These are phyloP conservation scores for Piezodorus guildinii DNA, from an alignment of 1,140 invertebrate species.

Conservation along the genomic window DNA sequence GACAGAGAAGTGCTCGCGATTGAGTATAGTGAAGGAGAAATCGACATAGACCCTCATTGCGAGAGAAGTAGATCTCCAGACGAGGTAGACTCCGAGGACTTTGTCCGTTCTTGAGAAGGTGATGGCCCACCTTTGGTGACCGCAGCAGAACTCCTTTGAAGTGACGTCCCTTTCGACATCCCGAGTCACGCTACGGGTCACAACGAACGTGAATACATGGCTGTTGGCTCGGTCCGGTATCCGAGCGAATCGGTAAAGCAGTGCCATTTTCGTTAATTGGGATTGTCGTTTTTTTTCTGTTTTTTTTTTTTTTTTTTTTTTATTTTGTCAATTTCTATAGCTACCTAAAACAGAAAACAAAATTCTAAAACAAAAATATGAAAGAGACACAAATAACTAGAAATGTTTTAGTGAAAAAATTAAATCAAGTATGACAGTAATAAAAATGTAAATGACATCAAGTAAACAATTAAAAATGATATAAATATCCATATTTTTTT, in stretches of 20 bases:
- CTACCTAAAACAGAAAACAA: background rate
- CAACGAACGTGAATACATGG: slow-evolving; percentile 74
- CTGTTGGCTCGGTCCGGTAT: slow-evolving; percentile 72
- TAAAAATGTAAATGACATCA: too few species aligned
- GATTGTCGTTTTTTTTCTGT: background rate
- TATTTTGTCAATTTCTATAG: too few species aligned
- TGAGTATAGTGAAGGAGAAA: slow-evolving; percentile 72
- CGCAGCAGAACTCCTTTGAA: slow-evolving; percentile 73
- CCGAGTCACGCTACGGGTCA: slow-evolving; percentile 63
- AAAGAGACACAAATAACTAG: too few species aligned
- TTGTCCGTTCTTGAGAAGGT: slow-evolving; percentile 69
- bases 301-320: too few species aligned
- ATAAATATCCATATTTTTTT: too few species aligned
- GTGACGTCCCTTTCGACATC: slow-evolving; percentile 71
- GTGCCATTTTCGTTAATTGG: slow-evolving; percentile 49
- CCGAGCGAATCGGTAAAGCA: slow-evolving; percentile 72
- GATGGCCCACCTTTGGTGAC: slow-evolving; percentile 78
- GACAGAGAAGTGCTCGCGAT: slow-evolving; percentile 72
- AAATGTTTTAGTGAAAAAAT: too few species aligned
- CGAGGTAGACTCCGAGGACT: slow-evolving; percentile 68
- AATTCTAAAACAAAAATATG: background rate
- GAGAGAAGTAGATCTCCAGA: slow-evolving; percentile 61
- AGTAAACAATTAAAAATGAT: too few species aligned
- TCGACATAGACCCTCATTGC: slow-evolving; percentile 68
- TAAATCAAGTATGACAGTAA: too few species aligned